Base-by-base conservation (phyloP, 2,797 vertebrate genomes). In the Sparus aurata region DNA sequence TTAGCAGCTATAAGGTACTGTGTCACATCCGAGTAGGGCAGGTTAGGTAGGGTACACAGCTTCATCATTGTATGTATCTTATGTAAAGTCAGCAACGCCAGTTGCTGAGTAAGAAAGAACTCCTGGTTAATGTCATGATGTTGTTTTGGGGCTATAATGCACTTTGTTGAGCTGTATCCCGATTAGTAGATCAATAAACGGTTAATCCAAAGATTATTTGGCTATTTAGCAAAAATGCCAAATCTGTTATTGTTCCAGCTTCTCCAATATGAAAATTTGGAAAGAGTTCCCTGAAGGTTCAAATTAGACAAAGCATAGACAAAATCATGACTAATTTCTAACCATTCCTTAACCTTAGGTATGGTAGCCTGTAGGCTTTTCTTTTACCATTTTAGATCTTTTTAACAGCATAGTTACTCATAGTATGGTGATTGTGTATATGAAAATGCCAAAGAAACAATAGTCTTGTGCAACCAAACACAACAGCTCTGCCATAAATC, bases 271-370 rank as follows among this genome's bases (percentile, higher is more conserved):
- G 34, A 38, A 10, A 0, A 38, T 38, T 38, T 38, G 34, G 34
- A 38, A 38, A 38, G 8, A 10, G 34, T 38, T 38, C 34, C 34
- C 10, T 18, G 3, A 11, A 53, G 30, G 64, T 34, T 41, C 27
- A 62, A 53, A 9, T 77, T 38, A 41, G 34, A 38, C 34, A 58
- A 57, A 65, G 63, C 47, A 62, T 43, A 66, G 55, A 78, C 53
- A 45, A 45, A 59, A 30, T 69, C 41, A 45, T 65, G 23, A 83
- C 50, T 84, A 45, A 73, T 79, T 69, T 78, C 53, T 45, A 15
- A 73, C 54, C 52, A 64, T 50, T 57, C 52, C 8, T 9, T 76
- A 64, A 67, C 22, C 27, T 3, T 55, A 15, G 57, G 49, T 75
- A 67, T 71, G 38, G 69, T 59, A 52, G 61, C 62, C 67, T 34